These are phyloP conservation scores for Megalonaias nervosa DNA, from an alignment of 1,140 invertebrate genomes.

Conservation along the genomic window DNA sequence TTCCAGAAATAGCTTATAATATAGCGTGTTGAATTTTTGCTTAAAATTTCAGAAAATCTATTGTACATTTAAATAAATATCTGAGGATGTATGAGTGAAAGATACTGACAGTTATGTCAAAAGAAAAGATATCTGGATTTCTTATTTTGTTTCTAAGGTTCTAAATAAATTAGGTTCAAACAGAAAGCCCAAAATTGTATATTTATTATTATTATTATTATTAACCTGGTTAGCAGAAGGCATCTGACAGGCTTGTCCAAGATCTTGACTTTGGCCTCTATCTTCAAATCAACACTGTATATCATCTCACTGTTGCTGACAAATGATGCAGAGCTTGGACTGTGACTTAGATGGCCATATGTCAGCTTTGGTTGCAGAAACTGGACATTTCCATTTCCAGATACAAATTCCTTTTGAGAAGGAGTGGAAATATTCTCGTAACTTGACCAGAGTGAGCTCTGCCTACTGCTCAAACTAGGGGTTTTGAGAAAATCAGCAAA, in stretches of 20 bases:
- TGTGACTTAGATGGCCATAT: slow-evolving; percentile 41
- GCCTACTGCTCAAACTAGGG: slow-evolving; percentile 49
- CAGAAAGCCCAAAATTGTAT: too few relatives aligned
- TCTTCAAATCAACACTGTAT: slow-evolving; percentile 61
- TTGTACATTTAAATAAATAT: too few relatives aligned
- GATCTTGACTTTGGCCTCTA: slow-evolving; percentile 71
- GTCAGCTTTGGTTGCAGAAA: slow-evolving; percentile 5
- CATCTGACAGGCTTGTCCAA: slow-evolving; percentile 73
- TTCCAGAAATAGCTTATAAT: too few relatives aligned
- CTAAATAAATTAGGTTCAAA: too few relatives aligned
- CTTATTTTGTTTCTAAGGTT: not conserved
- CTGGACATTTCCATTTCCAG: slow-evolving; percentile 26
- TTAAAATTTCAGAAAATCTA: too few relatives aligned
- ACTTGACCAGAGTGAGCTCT: slow-evolving; percentile 61
- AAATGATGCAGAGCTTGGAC: slow-evolving; percentile 39
- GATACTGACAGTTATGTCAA: not conserved
- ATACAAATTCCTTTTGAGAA: slow-evolving; percentile 39
- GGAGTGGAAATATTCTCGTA: slow-evolving; percentile 65
- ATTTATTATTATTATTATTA: too few relatives aligned
- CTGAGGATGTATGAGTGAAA: not conserved
- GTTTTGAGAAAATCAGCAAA: slow-evolving; percentile 47
- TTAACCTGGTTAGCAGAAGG: slow-evolving; percentile 67
- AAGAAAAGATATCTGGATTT: not conserved
- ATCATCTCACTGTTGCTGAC: slow-evolving; percentile 40
- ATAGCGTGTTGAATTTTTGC: too few relatives aligned